These are phyloP conservation scores for Drosophila mercatorum DNA, from an alignment of 2,888 invertebrate genomes.

Conservation along the genomic window DNA sequence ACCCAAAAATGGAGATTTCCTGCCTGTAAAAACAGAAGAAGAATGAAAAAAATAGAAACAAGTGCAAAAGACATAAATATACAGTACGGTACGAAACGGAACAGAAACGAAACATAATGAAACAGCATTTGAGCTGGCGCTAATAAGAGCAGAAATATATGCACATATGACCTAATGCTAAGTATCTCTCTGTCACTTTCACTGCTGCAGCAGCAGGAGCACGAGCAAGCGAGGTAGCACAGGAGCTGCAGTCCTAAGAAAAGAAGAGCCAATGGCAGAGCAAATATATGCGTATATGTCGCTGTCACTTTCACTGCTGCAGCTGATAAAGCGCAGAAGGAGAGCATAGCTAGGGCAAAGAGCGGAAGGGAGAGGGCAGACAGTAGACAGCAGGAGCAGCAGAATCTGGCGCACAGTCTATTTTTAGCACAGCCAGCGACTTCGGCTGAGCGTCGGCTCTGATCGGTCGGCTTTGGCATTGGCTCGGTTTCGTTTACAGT, in stretches of 20 bases:
- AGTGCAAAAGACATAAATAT: constrained; percentile 39
- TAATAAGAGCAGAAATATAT: background rate
- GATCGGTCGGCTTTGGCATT: constrained; percentile 15
- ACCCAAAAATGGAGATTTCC: constrained; percentile 84
- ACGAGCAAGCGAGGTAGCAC: background rate
- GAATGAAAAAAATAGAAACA: constrained; percentile 73
- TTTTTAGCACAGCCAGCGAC: constrained; percentile 67
- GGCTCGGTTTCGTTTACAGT: constrained; percentile 56
- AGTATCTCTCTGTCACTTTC: constrained; percentile 73
- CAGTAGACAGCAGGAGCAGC: constrained; percentile 32
- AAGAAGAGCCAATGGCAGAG: constrained; percentile 7
- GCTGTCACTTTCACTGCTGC: constrained; percentile 16
- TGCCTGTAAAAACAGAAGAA: constrained; percentile 82
- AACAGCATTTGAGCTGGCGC: background rate
- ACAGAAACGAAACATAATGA: constrained; percentile 18
- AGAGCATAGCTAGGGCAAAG: background rate
- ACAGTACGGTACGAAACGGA: constrained; percentile 39
- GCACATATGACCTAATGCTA: constrained; percentile 10
- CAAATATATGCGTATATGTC: background rate
- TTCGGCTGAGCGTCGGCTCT: constrained; percentile 36
- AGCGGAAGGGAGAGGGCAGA: background rate
- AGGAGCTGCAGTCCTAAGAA: background rate
- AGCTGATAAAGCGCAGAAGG: constrained; percentile 2
- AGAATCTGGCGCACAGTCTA: constrained; percentile 65
- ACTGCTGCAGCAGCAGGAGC: constrained; percentile 50